phyloP scores from a whole-genome alignment of 2,797 vertebrate species.

The Triplophysa yarkandensis region DNA sequence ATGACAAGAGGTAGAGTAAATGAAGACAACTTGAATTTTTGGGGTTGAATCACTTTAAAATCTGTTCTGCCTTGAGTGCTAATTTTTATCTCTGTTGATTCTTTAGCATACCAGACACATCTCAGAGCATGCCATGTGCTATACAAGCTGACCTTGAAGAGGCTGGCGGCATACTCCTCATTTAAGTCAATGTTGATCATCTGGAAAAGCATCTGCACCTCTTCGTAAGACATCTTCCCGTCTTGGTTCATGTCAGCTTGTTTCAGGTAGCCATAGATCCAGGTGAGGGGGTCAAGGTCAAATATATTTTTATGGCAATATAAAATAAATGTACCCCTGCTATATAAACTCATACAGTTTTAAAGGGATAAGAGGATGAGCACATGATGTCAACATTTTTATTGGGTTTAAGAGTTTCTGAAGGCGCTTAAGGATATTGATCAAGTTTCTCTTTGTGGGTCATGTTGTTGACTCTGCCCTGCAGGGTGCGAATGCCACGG shows the following conservation, averaged over 20 bases:
- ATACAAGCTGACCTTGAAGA: slow-evolving; percentile 85
- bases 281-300: slow-evolving; percentile 80
- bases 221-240: slow-evolving; percentile 91
- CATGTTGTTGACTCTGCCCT: slow-evolving; percentile 86
- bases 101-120: background rate
- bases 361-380: too few species aligned
- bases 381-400: too few species aligned
- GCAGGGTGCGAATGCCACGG: slow-evolving; percentile 85
- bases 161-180: slow-evolving; percentile 83
- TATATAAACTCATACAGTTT: too few species aligned
- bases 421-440: slow-evolving; percentile 90
- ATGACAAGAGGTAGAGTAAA: too few species aligned
- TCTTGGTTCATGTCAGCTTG: slow-evolving; percentile 88
- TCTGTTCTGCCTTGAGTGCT: background rate
- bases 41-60: too few species aligned
- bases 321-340: too few species aligned
- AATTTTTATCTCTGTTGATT: background rate
- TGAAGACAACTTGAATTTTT: too few species aligned
- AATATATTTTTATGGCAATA: background rate
- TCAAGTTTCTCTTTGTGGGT: slow-evolving; percentile 90
- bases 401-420: too few species aligned
- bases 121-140: background rate
- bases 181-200: slow-evolving; percentile 95
- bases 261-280: slow-evolving; percentile 89
- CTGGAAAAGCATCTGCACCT: slow-evolving; percentile 87